A percentile compares a stretch with the other conserved stretches of the same genome.
These are phyloP conservation scores for Grus americana DNA, from an alignment of 2,113 vertebrate genomes.

Conservation along the genomic window DNA sequence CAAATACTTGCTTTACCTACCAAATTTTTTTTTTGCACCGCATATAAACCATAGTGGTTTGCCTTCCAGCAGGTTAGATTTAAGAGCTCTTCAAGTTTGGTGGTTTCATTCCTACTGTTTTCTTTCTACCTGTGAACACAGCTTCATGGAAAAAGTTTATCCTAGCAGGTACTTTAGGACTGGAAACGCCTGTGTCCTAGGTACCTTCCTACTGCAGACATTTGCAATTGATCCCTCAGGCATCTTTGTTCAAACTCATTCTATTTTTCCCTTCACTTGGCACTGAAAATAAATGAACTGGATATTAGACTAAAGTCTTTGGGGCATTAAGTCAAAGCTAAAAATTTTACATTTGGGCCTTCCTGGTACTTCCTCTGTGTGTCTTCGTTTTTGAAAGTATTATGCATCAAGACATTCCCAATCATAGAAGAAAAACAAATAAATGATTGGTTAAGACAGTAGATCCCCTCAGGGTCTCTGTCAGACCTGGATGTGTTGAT, in stretches of 20 bases:
- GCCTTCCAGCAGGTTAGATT: neutral
- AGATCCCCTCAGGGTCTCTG: neutral
- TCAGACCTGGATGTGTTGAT: constrained; percentile 1
- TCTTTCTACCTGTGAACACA: neutral
- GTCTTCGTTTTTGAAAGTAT: neutral
- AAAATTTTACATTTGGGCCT: neutral
- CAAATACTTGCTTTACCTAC: neutral
- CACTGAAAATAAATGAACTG: constrained; percentile 23
- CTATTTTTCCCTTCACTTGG: constrained; percentile 3
- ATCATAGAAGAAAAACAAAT: neutral
- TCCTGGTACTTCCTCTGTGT: neutral
- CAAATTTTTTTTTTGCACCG: neutral
- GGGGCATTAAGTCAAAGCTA: neutral
- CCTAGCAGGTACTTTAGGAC: neutral
- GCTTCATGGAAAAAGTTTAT: neutral
- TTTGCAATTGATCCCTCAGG: neutral
- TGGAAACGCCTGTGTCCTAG: neutral
- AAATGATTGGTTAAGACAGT: constrained; percentile 25
- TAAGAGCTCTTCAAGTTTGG: neutral
- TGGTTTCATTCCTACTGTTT: neutral
- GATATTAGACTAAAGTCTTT: neutral
- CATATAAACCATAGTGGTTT: neutral
- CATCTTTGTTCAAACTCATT: neutral
- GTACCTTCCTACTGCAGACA: neutral
- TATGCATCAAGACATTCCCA: neutral